Evolutionary conservation across 2,888 invertebrate genomes (phyloP).

Genomic region (Hyposoter dolosus): DNA sequence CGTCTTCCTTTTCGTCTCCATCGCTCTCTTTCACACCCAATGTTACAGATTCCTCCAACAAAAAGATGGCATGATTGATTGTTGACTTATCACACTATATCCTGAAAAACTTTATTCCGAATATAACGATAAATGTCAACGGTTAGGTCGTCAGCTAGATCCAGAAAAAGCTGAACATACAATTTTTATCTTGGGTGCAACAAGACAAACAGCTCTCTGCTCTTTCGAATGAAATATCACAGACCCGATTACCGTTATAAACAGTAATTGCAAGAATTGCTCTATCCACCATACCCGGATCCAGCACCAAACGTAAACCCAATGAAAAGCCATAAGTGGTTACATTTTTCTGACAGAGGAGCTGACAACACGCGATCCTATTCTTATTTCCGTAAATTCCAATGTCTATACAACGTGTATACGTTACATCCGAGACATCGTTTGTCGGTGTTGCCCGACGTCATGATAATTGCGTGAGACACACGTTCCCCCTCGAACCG

Average conservation of each 20-base stretch:
- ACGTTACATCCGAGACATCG: slow-evolving; percentile 49
- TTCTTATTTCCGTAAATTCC: neutral
- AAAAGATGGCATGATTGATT: slow-evolving; percentile 37
- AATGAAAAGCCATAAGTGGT: slow-evolving; percentile 10
- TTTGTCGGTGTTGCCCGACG: slow-evolving; percentile 51
- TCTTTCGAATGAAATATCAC: slow-evolving; percentile 28
- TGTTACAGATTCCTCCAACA: neutral
- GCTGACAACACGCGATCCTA: slow-evolving; percentile 42
- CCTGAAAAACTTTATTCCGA: slow-evolving; percentile 42
- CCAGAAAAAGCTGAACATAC: slow-evolving; percentile 29
- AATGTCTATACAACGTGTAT: slow-evolving; percentile 15
- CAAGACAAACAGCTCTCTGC: neutral
- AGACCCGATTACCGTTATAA: neutral
- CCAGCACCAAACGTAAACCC: neutral
- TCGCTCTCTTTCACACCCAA: neutral
- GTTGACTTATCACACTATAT: slow-evolving; percentile 60
- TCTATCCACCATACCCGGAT: neutral
- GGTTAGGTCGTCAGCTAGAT: neutral
- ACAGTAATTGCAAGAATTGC: slow-evolving; percentile 8
- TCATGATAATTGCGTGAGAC: slow-evolving; percentile 72
- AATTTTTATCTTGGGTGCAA: slow-evolving; percentile 9
- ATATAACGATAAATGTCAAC: slow-evolving; percentile 21
- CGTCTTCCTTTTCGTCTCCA: slow-evolving; percentile 46
- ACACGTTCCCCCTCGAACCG: slow-evolving; percentile 34
- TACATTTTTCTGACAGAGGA: slow-evolving; percentile 7